These are phyloP conservation scores for Pogonomyrmex californicus DNA, from an alignment of 1,140 invertebrate genomes.

Conservation along the genomic window DNA sequence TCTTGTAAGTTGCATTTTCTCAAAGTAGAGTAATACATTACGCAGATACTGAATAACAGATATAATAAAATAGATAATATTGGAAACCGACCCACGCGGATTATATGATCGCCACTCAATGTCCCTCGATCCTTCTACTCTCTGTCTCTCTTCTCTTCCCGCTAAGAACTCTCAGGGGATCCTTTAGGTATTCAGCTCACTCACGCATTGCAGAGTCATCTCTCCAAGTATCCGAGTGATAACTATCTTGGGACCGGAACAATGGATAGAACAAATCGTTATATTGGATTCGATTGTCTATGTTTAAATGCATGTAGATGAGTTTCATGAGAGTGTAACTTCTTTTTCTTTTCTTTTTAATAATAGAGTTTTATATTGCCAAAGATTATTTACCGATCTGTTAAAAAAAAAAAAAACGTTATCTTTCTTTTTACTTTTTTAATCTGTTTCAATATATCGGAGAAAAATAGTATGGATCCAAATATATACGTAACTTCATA, in stretches of 20 bases:
- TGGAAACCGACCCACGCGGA: not conserved
- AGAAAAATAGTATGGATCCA: not conserved
- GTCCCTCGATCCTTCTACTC: not conserved
- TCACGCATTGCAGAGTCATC: conserved; percentile 56
- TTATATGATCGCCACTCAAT: not conserved
- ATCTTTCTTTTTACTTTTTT: not conserved
- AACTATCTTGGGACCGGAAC: conserved; percentile 6
- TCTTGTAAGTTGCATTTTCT: not conserved
- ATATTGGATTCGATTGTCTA: conserved; percentile 20
- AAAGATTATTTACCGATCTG: not conserved
- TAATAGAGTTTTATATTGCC: conserved; percentile 2
- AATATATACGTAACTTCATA: conserved; percentile 7
- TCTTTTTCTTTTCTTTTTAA: not conserved
- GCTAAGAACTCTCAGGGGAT: conserved; percentile 35
- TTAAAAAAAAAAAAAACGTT: not conserved
- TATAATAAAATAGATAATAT: conserved; percentile 33
- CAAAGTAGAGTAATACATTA: not conserved
- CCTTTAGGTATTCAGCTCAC: conserved; percentile 51
- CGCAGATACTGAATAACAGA: not conserved
- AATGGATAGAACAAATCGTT: conserved; percentile 32
- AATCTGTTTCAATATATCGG: not conserved
- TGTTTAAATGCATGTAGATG: not conserved
- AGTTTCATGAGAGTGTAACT: not conserved
- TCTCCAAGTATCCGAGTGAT: conserved; percentile 44
- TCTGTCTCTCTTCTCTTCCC: not conserved